Evolutionary conservation across 2,113 vertebrate genomes (phyloP), one percentile per base, ranked within the genome.

Genomic region (Apistogramma diplotaenia): DNA sequence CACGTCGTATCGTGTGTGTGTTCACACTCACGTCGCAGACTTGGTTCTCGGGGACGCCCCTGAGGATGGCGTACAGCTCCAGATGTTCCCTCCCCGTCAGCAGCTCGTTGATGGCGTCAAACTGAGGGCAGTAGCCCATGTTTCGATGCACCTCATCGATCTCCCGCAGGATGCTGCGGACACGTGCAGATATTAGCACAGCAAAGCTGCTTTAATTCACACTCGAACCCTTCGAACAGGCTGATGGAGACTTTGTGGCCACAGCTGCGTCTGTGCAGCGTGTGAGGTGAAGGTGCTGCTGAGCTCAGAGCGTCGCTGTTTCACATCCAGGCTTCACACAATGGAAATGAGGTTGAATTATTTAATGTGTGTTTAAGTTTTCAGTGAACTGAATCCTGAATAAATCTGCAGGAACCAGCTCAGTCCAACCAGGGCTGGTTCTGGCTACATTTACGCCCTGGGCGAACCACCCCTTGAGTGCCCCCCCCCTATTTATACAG

Each of bases 121-220:
- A 99, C 94, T 99, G 98, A 43, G 98, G 98, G 74, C 98, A 99
- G 82, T 99, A 99, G 2, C 98, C 98, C 97, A 99, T 98, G 92
- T 97, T 97, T 92, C 95, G 96, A 85, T 99, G 97, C 13, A 98
- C 98, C 85, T 96, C 95, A 0, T 97, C 95, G 61, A 99, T 98
- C 88, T 98, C 94, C 43, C 96, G 95, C 85, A 99, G 95, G 85
- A 99, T 97, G 67, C 98, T 99, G 72, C 79, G 88, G 53, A 92
- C 77, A 67, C 79, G 23, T 82, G 89, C 15, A 5, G 43, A 46
- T 6, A 46, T 43, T 12, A 43, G 40, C 4, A 43, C 40, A 15
- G 43, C 3, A 46, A 46, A 46, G 6, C 43, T 46, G 43, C 43
- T 7, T 15, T 18, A 18, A 49, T 15, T 43, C 15, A 2, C 40